Base-by-base conservation (phyloP, 2,888 invertebrate species). In the Oscheius sp. region DNA sequence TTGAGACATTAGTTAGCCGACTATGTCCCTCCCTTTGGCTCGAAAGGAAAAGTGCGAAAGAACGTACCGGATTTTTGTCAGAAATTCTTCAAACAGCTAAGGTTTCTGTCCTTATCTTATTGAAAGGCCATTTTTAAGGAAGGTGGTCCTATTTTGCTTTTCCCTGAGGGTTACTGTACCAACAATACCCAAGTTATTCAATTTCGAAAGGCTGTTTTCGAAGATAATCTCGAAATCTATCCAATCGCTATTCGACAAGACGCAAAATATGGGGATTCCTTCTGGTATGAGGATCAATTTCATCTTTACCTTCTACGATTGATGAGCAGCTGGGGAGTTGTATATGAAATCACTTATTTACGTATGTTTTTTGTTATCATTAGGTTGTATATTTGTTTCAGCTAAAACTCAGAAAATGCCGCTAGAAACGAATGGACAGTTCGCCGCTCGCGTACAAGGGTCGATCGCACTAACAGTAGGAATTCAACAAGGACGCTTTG, bases 151-250 rank as follows among this genome's bases (percentile, higher is more conserved):
- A 80, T 82, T 28, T 54, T 82, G 2, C 61, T 82, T 24, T 82
- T 82, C 68, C 82, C 82, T 8, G 82, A 82, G 65, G 81, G 81
- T 32, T 81, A 75, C 59, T 81, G 81, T 51, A 75, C 79, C 1
- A 81, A 81, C 30, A 81, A 81, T 62, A 77, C 78, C 26, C 70
- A 71, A 56, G 75, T 77, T 28, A 32, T 80, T 20, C 79, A 80
- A 63, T 76, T 76, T 61, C 64, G 79, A 54, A 80, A 80, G 44
- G 79, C 77, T 5, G 68, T 73, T 24, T 80, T 80, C 54, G 74
- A 74, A 17, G 74, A 71, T 3, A 69, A 68, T 30, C 66, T 76
- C 6, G 73, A 73, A 26, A 74, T 80, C 5, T 77, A 77, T 70
- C 79, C 79, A 32, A 61, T 80, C 17, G 74, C 79, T 12, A 68